Conservation (phyloP, 2,888 invertebrate genomes). For the Trachelus stipa region DNA sequence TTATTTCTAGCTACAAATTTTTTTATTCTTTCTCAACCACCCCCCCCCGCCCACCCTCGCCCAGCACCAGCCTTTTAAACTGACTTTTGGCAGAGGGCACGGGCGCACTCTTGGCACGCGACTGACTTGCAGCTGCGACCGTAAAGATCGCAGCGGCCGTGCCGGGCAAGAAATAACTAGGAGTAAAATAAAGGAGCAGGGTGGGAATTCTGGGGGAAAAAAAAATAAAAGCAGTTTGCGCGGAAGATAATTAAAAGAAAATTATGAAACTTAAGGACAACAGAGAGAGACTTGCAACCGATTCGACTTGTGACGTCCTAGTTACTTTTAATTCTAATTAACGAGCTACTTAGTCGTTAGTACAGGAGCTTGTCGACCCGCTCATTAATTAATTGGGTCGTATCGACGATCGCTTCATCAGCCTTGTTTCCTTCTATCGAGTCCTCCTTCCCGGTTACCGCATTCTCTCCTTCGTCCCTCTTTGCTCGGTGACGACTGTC, state of each 20-base stretch:
- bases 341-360: background rate
- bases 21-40: background rate
- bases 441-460: slow-evolving; percentile 10
- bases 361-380: background rate
- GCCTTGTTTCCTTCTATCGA: slow-evolving; percentile 3
- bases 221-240: slow-evolving; percentile 10
- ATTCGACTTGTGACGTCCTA: background rate
- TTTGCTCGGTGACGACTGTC: background rate
- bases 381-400: background rate
- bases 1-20: background rate
- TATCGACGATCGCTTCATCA: background rate
- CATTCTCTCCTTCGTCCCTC: background rate
- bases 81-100: slow-evolving; percentile 8
- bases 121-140: slow-evolving; percentile 18
- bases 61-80: background rate
- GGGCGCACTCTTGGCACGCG: slow-evolving; percentile 20
- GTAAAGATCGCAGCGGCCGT: slow-evolving; percentile 21
- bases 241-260: slow-evolving; percentile 5
- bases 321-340: background rate
- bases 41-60: background rate
- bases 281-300: background rate
- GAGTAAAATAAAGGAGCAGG: background rate
- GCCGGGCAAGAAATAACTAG: slow-evolving; percentile 14
- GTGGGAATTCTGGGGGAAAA: slow-evolving; percentile 6
- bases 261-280: background rate